Base-by-base conservation (phyloP, 2,113 vertebrate species). In the Marmota flaviventris region DNA sequence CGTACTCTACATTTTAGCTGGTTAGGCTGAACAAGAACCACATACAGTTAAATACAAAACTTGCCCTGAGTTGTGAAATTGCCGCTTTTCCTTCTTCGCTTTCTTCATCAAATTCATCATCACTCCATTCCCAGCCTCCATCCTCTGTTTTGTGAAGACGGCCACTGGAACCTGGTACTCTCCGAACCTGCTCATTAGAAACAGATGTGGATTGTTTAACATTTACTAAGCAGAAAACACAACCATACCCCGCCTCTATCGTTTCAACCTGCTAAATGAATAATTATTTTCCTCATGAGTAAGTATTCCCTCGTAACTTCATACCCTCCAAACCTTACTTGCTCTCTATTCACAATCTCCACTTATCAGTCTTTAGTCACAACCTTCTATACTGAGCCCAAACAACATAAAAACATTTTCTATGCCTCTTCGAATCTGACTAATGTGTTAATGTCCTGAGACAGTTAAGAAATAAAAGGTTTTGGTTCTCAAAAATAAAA, bases 121-220 rank as follows among this genome's bases (percentile, higher is more conserved):
- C 99, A 1, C 99, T 99, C 99, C 99, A 99, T 86, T 99, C 99
- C 99, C 99, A 99, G 95, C 99, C 99, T 0, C 99, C 99, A 13
- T 99, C 99, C 97, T 99, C 99, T 0, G 99, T 99, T 98, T 99
- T 99, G 97, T 99, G 99, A 82, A 99, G 99, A 77, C 99, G 99
- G 32, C 99, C 99, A 0, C 99, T 99, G 97, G 99, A 99, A 13
- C 99, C 99, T 4, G 99, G 99, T 27, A 99, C 99, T 85, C 99
- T 98, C 78, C 99, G 99, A 82, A 99, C 99, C 99, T 99, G 97
- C 48, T 76, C 98, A 89, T 91, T n/a, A 97, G 91, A 87, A 91
- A 86, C 61, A 97, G 11, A 94, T 1, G 2, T 1, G 24, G 18
- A 11, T 63, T 76, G 63, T 18, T n/a, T 37, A 72, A 25, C 22